phyloP scores from a whole-genome alignment of 2,113 vertebrate species.

The Jacana jacana region DNA sequence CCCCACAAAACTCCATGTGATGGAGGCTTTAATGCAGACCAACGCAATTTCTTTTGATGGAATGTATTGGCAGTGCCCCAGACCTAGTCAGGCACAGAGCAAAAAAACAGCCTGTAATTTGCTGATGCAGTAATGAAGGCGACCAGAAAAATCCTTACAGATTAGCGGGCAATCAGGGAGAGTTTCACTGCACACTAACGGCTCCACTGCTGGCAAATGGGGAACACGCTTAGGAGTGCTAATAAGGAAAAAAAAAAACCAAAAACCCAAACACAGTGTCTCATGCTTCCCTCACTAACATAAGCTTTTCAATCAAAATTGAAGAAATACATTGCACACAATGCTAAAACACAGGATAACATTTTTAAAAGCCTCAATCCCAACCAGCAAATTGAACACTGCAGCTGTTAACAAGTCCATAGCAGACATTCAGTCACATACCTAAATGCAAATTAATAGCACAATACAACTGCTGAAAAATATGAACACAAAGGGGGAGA shows the following conservation, averaged over 20 bases:
- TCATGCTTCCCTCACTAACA: not conserved
- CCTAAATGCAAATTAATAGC: slow-evolving; percentile 41
- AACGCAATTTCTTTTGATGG: not conserved
- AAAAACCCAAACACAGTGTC: not conserved
- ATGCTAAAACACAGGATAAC: not conserved
- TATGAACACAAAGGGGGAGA: not conserved
- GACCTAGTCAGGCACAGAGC: not conserved
- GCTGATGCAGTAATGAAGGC: not conserved
- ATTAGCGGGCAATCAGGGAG: not conserved
- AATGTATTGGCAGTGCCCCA: not conserved
- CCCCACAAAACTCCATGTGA: not conserved
- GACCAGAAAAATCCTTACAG: not conserved
- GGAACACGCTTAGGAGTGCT: not conserved
- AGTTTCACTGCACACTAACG: not conserved
- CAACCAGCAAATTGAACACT: not conserved
- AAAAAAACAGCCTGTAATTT: not conserved
- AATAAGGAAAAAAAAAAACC: not conserved
- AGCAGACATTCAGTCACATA: not conserved
- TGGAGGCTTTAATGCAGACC: not conserved
- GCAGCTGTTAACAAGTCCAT: not conserved
- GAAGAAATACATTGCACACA: not conserved
- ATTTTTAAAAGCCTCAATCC: slow-evolving; percentile 34
- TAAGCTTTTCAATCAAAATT: not conserved
- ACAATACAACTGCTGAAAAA: not conserved
- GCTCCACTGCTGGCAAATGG: not conserved